Base-by-base conservation (phyloP, 2,888 invertebrate genomes). In the Drosophila kokeensis region DNA sequence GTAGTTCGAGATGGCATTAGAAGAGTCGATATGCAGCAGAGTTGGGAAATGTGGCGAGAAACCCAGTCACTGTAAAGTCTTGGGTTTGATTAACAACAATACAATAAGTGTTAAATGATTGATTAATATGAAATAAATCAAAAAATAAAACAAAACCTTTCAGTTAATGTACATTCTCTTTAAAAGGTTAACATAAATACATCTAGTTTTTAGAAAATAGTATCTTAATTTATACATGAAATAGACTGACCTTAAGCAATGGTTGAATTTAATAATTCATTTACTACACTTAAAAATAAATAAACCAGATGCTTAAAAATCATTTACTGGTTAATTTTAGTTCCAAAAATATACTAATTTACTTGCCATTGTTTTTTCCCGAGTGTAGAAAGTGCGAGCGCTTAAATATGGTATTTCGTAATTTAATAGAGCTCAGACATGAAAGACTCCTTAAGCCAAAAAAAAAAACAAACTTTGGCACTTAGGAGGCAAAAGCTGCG, bases 341-440 rank as follows among this genome's bases (percentile, higher is more conserved):
- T 18, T 2, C 0, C 1, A 15, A 15, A 2, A 4, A 4, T 24
- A 1, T 49, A 10, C 0, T 49, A 10, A 18, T 18, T 18, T 11
- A 29, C 0, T 15, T 49, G 10, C 11, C 18, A 29, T n/a, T 29
- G 11, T 11, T 13, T 52, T 30, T 52, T 15, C 2, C 3, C 11
- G 1, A 18, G 57, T 57, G 57, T 40, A 21, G 32, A 21, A 11
- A 24, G 49, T 13, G 18, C 30, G 18, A 21, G 27, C 7, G 32
- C 5, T 21, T 52, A 34, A 10, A 59, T 38, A 62, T 62, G 49
- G 64, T 68, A 54, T 58, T 60, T 57, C 29, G 48, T 66, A 68
- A 79, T 79, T 71, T 74, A 60, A 73, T 74, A 57, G 59, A 52
- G 52, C 59, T 18, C 21, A 54, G 27, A 27, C 49, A 66, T 32